These are phyloP conservation scores for Drosophila stalkeri DNA, from an alignment of 2,888 invertebrate genomes.

Conservation along the genomic window DNA sequence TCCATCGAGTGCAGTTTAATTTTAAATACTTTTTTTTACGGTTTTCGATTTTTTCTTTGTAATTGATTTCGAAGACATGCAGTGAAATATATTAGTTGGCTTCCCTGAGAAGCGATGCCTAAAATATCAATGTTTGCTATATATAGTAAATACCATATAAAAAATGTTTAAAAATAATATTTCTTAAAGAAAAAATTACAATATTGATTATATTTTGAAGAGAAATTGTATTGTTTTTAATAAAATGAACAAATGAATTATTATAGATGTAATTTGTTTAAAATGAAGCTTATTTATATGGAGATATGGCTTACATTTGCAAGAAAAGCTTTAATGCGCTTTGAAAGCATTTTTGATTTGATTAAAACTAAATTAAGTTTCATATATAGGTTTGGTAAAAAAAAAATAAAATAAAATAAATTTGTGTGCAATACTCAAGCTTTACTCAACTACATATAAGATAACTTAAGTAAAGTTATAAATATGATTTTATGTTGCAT, in stretches of 20 bases:
- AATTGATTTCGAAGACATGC: slow-evolving; percentile 50
- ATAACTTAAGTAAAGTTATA: too few species aligned
- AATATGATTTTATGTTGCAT: too few species aligned
- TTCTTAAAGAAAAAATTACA: too few species aligned
- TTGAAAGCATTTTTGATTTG: background rate
- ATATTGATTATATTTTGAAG: too few species aligned
- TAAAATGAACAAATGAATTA: background rate
- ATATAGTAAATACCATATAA: background rate
- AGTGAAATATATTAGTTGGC: slow-evolving; percentile 36
- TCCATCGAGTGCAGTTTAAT: slow-evolving; percentile 44
- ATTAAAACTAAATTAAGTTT: too few species aligned
- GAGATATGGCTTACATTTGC: background rate
- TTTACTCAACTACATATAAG: too few species aligned
- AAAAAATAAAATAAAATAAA: too few species aligned
- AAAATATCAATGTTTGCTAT: slow-evolving; percentile 11
- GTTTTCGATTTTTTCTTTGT: slow-evolving; percentile 17
- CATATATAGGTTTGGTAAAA: too few species aligned
- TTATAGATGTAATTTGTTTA: too few species aligned
- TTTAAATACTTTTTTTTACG: slow-evolving; percentile 16
- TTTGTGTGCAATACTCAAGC: too few species aligned
- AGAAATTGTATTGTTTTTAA: too few species aligned
- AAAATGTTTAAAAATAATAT: too few species aligned
- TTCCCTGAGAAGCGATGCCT: slow-evolving; percentile 39
- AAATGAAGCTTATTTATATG: background rate
- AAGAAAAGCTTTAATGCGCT: background rate